Conservation (phyloP, 1,140 invertebrate species). For the Alviniconcha marisindica region DNA sequence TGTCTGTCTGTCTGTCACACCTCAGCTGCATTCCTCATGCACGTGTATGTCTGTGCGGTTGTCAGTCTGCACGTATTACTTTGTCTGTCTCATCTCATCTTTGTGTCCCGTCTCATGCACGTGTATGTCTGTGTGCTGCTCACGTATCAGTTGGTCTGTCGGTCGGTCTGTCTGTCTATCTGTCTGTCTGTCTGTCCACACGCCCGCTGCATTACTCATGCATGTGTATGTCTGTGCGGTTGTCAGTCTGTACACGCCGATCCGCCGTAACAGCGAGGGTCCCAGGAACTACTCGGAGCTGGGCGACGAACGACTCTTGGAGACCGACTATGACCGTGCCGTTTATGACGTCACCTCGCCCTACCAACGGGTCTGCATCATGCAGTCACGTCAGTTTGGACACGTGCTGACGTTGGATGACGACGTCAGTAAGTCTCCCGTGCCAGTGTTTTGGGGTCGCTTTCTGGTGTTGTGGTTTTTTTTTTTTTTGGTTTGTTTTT, state of each 20-base stretch:
- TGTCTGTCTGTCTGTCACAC: too few species aligned
- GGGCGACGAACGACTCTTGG: constrained; percentile 1
- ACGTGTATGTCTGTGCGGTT: background rate
- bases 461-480: too few species aligned
- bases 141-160: too few species aligned
- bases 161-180: too few species aligned
- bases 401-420: constrained; percentile 78
- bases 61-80: background rate
- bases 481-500: too few species aligned
- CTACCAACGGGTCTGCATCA: constrained; percentile 93
- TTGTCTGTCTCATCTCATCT: background rate
- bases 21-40: too few species aligned
- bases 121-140: too few species aligned
- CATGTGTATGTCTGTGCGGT: background rate
- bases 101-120: background rate
- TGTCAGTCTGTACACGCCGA: too few species aligned
- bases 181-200: too few species aligned
- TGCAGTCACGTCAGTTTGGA: constrained; percentile 91
- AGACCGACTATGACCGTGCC: constrained; percentile 7
- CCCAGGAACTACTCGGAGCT: constrained; percentile 22
- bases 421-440: constrained; percentile 17
- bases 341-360: constrained; percentile 88
- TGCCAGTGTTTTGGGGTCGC: background rate
- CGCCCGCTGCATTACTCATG: background rate
- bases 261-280: constrained; percentile 1